These are phyloP conservation scores for Antigone vipio DNA, from an alignment of 2,113 vertebrate species.

Conservation along the genomic window DNA sequence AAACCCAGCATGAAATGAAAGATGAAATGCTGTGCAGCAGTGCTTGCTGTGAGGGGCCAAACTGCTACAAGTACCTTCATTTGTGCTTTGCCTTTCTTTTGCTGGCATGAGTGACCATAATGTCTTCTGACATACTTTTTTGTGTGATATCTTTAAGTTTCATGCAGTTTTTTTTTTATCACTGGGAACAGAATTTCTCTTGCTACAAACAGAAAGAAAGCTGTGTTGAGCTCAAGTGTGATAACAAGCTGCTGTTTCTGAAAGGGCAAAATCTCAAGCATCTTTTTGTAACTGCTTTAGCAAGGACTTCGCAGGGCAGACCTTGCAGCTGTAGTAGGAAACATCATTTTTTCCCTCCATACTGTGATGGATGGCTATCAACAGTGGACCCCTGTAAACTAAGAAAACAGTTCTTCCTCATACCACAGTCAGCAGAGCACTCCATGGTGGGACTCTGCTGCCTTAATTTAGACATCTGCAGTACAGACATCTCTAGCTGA, in stretches of 20 bases:
- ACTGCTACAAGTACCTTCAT: neutral
- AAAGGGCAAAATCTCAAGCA: neutral
- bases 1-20: neutral
- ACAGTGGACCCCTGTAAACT: neutral
- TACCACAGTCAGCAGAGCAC: neutral
- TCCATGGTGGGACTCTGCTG: neutral
- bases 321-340: neutral
- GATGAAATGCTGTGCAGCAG: neutral
- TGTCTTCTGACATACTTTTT: neutral
- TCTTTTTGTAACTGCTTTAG: neutral
- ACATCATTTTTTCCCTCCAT: neutral
- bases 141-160: neutral
- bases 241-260: neutral
- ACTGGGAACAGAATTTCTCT: neutral
- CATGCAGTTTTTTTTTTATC: neutral
- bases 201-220: neutral
- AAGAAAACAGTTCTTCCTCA: neutral
- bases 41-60: neutral
- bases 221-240: neutral
- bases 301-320: neutral
- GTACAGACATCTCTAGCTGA: neutral
- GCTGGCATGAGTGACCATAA: neutral
- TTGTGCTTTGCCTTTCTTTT: neutral
- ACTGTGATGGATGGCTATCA: neutral
- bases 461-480: constrained; percentile 19